Conservation (phyloP, 2,797 vertebrate genomes). For the Propithecus perrieri region DNA sequence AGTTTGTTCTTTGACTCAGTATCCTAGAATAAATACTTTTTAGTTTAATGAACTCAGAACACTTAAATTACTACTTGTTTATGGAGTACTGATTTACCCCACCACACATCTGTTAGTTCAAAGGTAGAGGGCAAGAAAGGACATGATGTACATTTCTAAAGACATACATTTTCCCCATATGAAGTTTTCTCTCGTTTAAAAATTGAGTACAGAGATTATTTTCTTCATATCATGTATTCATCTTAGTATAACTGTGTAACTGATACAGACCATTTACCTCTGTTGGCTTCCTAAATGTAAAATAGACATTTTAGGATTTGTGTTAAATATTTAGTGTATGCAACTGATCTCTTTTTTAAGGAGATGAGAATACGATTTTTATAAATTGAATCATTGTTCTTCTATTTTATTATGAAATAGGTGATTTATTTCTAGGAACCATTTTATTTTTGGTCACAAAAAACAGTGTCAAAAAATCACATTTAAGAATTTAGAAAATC, state of each 20-base stretch:
- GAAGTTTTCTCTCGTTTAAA: constrained; percentile 28
- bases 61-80: constrained; percentile 52
- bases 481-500: constrained; percentile 12
- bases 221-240: background rate
- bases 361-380: background rate
- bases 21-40: constrained; percentile 49
- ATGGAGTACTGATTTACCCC: constrained; percentile 27
- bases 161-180: background rate
- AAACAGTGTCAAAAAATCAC: background rate
- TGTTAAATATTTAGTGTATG: background rate
- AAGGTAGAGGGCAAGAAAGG: constrained; percentile 15
- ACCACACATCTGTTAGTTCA: background rate
- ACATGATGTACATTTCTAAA: background rate
- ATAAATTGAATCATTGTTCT: background rate
- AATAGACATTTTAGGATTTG: constrained; percentile 2
- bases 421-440: constrained; percentile 31
- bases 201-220: background rate
- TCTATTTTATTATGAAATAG: background rate
- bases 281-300: background rate
- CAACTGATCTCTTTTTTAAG: background rate
- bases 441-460: constrained; percentile 38
- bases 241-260: background rate
- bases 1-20: constrained; percentile 46
- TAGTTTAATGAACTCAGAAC: constrained; percentile 33
- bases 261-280: background rate